These are phyloP conservation scores for Odontomyia ornata DNA, from an alignment of 2,888 invertebrate species.

Conservation along the genomic window DNA sequence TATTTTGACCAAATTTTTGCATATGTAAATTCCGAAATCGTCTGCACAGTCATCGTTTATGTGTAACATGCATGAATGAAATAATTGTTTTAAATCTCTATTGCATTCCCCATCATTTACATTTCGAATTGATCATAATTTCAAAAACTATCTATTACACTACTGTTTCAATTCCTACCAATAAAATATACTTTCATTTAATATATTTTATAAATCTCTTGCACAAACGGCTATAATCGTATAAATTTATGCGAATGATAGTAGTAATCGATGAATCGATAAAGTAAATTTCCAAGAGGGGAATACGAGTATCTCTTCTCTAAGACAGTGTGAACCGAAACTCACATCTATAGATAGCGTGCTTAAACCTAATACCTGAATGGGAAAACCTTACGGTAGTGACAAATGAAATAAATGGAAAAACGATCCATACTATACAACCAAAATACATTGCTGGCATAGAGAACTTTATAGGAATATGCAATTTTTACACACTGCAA, in stretches of 20 bases:
- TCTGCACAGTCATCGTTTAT: background rate
- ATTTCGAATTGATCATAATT: background rate
- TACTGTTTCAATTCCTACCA: constrained; percentile 4
- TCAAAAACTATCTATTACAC: background rate
- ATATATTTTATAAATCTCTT: constrained; percentile 15
- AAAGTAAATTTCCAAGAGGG: background rate
- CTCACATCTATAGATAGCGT: background rate
- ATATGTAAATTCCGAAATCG: too few relatives aligned
- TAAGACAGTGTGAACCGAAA: background rate
- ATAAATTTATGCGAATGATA: constrained; percentile 30
- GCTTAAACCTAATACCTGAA: too few relatives aligned
- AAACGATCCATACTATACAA: background rate
- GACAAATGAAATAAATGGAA: background rate
- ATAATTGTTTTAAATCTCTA: background rate
- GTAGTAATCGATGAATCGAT: background rate
- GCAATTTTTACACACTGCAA: background rate
- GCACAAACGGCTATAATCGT: constrained; percentile 12
- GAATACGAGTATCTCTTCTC: too few relatives aligned
- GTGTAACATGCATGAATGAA: background rate
- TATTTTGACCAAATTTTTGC: too few relatives aligned
- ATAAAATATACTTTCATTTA: constrained; percentile 23
- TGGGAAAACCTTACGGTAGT: background rate
- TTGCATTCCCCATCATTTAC: background rate
- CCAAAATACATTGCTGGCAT: too few relatives aligned
- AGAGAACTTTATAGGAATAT: background rate